Base-by-base conservation (phyloP, 2,113 vertebrate genomes). In the Porphyrio hochstetteri region DNA sequence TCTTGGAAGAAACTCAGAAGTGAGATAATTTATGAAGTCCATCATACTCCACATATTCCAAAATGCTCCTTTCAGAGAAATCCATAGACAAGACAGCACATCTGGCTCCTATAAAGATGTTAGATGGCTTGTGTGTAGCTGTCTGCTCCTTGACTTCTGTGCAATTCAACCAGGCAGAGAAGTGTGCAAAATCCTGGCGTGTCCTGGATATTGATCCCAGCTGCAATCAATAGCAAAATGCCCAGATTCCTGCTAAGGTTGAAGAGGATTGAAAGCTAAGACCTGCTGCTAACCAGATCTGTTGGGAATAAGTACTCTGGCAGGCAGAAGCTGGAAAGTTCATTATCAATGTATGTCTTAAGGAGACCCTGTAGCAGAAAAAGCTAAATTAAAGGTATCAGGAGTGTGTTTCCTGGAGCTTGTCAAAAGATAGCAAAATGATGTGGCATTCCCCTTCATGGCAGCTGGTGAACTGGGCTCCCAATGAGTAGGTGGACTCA, bases 21-120 rank as follows among this genome's bases (percentile, higher is more conserved):
- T 84, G 83, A 96, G 70, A 79, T 68, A 82, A 93, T 61, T 87
- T n/a, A 89, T 69, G 36, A 87, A 87, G 81, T 42, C 42, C 67
- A 72, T 57, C 57, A 44, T 3, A 57, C 23, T 36, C 61, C 44
- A 68, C 28, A 25, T n/a, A 29, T 53, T 94, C 71, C 88, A 92
- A 78, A 88, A 48, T 9, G 13, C 69, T 89, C 50, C 93, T 92
- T 89, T 88, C 93, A 92, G 61, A 86, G 91, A 92, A 91, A 67
- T 35, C 53, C 91, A 53, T 2, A 53, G 82, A 71, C 65, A 86
- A 81, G 77, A 40, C 42, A 82, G 77, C 70, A 75, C 90, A 76
- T 81, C 53, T 92, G 95, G 82, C 53, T 93, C 59, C 86, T 82
- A 64, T 44, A 52, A 90, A 88, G 82, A 6, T 8, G 90, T 53